phyloP scores from a whole-genome alignment of 1,140 invertebrate genomes.

The Sarcophaga bullata region DNA sequence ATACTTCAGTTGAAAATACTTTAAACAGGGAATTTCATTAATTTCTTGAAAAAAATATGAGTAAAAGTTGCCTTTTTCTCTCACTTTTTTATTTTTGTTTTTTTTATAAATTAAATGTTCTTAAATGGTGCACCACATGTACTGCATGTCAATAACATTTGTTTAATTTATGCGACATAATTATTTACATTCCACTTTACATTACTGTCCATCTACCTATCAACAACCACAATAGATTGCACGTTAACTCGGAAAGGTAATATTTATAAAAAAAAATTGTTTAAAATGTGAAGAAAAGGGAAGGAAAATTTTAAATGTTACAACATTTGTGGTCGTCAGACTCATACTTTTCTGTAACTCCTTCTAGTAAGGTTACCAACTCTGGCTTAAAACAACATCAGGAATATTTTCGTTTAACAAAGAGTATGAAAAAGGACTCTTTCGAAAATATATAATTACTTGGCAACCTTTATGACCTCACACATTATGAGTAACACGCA shows the following conservation, averaged over 20 bases:
- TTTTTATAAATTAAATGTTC: slow-evolving; percentile 23
- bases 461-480: slow-evolving; percentile 1
- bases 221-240: slow-evolving; percentile 23
- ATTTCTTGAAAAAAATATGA: neutral
- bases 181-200: slow-evolving; percentile 45
- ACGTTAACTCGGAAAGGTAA: neutral
- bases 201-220: slow-evolving; percentile 31
- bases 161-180: slow-evolving; percentile 46
- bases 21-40: slow-evolving; percentile 19
- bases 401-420: neutral
- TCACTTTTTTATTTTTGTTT: neutral
- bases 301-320: neutral
- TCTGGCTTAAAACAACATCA: neutral
- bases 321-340: slow-evolving; percentile 30
- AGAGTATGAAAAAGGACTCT: neutral
- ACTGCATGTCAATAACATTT: slow-evolving; percentile 35
- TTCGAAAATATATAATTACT: neutral
- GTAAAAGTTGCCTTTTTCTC: neutral
- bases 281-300: neutral
- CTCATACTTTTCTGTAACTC: neutral
- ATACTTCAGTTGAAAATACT: slow-evolving; percentile 25
- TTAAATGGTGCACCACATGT: neutral
- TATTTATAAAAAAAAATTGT: neutral
- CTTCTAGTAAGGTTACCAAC: neutral
- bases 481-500: neutral